Base-by-base conservation (phyloP, 2,888 invertebrate species). In the Theretra japonica region DNA sequence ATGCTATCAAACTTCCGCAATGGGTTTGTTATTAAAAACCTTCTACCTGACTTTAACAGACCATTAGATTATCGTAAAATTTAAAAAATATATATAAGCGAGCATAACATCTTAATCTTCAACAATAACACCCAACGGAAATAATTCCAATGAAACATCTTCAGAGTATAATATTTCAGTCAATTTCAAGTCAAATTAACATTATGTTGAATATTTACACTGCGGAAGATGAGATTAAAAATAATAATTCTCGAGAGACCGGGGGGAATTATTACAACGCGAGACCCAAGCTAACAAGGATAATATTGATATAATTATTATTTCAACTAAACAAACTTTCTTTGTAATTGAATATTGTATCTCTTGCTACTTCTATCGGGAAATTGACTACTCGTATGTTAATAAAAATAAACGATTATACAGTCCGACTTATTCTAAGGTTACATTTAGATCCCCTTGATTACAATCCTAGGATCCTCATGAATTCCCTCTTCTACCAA, bases 151-250 rank as follows among this genome's bases (percentile, higher is more conserved):
- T 17, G n/a, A 53, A 53, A 5, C 53, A 6, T n/a, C 53, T n/a
- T 53, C n/a, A n/a, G 53, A 53, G 53, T 53, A 19, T 53, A 17
- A 53, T 53, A 53, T 53, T 53, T 53, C 53, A 53, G n/a, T 53
- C 53, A 53, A 17, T 53, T 53, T 53, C 53, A 53, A 53, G 53
- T 53, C 53, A 53, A 53, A 53, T 53, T 53, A 53, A 53, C 53
- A 53, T 53, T 53, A 53, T n/a, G 53, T 53, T 53, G 53, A 53
- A 53, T 53, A 53, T 53, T 53, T 53, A 53, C 53, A 53, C n/a
- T 53, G 53, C 17, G n/a, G 17, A 53, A n/a, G 53, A 53, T n/a
- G n/a, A 53, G 53, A 53, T 53, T 53, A 53, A 53, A 53, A 53
- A 53, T 53, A n/a, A n/a, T 53, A 53, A 17, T 53, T n/a, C n/a